Evolutionary conservation across 2,113 vertebrate genomes (phyloP), one percentile per base, ranked within the genome.

Genomic region (Procapra przewalskii): DNA sequence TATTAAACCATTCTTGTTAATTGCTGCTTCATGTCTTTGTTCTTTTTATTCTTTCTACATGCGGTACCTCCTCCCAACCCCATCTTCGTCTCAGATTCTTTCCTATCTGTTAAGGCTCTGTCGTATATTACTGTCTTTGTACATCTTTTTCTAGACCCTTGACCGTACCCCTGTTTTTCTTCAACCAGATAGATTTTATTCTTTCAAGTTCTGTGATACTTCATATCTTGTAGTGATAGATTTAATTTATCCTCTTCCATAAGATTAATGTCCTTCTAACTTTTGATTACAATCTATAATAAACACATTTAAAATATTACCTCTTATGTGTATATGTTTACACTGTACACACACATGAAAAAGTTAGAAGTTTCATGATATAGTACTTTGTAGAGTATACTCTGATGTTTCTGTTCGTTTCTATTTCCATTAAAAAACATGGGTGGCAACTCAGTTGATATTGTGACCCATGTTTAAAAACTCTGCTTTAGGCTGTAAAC

Each of bases 341-440:
- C 19, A n/a, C 19, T 50, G 40, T 21, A 90, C 4, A 67, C 2
- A n/a, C 19, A 52, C 15, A 82, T 27, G 60, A 87, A 62, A 83
- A 89, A 88, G 36, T 79, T 92, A 75, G 77, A 91, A 67, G 31
- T 96, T 97, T 92, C 33, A 45, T 92, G 45, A 29, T 77, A 29
- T 54, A 90, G 16, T 60, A 80, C 43, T 96, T 82, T 92, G 15
- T 83, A 54, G 33, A 57, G 52, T 86, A 10, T 92, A 81, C 31
- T 71, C 36, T 81, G 33, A 50, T 77, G 90, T 93, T 93, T 90
- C 80, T 82, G 5, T 90, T 97, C 11, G 27, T 75, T 91, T 89
- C 27, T 90, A 52, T 80, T 92, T 96, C 59, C 67, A 59, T 88
- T 86, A 92, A 94, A 71, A 93, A 93, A 85, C 60, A 55, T 27